Evolutionary conservation across 2,888 invertebrate species (phyloP).

Genomic region (Ceramica pisi): DNA sequence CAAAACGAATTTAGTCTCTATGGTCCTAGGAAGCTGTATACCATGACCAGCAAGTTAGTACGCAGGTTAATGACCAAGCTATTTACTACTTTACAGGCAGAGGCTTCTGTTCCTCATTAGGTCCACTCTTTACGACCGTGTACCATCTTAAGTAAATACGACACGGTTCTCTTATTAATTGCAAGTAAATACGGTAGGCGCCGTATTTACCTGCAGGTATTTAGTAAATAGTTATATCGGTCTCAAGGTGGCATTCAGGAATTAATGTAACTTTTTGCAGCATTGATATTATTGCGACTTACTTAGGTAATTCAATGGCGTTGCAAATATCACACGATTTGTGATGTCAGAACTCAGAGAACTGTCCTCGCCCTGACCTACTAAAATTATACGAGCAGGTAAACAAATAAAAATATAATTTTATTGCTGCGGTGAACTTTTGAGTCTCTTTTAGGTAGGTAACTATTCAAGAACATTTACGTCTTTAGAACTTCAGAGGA

Average conservation of each 20-base stretch:
- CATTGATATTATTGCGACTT: constrained; percentile 33
- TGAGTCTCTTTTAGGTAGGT: not conserved
- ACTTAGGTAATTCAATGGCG: constrained; percentile 31
- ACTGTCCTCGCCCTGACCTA: constrained; percentile 67
- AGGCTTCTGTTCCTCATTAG: constrained; percentile 32
- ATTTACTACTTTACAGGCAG: constrained; percentile 18
- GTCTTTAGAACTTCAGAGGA: not conserved
- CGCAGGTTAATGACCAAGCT: constrained; percentile 31
- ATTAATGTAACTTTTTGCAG: constrained; percentile 40
- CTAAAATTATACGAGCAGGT: constrained; percentile 33
- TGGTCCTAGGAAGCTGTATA: not conserved
- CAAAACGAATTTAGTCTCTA: not conserved
- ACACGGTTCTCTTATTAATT: constrained; percentile 22
- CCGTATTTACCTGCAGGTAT: constrained; percentile 13
- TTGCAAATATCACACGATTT: constrained; percentile 58
- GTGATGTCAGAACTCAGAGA: constrained; percentile 66
- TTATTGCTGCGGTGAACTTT: constrained; percentile 26
- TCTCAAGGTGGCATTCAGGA: constrained; percentile 45
- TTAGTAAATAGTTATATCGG: constrained; percentile 30
- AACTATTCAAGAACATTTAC: not conserved
- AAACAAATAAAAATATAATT: constrained; percentile 34
- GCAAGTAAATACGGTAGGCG: too few species aligned
- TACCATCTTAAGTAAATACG: constrained; percentile 25
- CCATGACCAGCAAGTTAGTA: constrained; percentile 13
- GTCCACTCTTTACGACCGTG: constrained; percentile 23